Evolutionary conservation across 92 coral and sea anemone species (phyloP), one percentile per base, ranked within the genome.

Genomic region (Actinernus sp.): DNA sequence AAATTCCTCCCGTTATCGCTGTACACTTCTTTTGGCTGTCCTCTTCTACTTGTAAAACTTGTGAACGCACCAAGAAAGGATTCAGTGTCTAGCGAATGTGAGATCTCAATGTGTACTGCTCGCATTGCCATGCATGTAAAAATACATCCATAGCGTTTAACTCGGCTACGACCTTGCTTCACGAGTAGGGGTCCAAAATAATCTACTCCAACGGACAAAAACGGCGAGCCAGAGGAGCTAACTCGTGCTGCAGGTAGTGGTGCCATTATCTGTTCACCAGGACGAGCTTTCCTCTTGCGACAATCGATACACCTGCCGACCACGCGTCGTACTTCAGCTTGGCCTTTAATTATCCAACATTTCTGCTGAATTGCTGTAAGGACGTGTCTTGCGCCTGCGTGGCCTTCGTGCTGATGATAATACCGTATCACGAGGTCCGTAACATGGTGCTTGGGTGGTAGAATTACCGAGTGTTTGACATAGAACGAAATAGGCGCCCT

Each of bases 361-460:
- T 31, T 26, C 16, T 74, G 82, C n/a, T 65, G 57, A 19, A 74
- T 3, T 9, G 38, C 13, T 7, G 73, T 18, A 3, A 62, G 61
- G 16, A 73, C 80, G 40, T 73, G 80, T 49, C 48, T 61, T 17
- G 65, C 46, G 2, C 76, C 76, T 4, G 83, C 66, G 41, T 75
- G 65, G 33, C 76, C 83, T 20, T 52, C 25, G 2, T 16, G 1
- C 21, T 65, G 39, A 20, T 75, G 83, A 23, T 52, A 53, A 41
- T 75, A 29, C 5, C 65, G 24, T 2, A 65, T 40, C 6, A 74
- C 48, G 11, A 61, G 27, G 16, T 39, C 32, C 12, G 86, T 49
- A 2, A 79, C 59, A 6, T 45, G 82, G 55, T 81, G 88, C 14
- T 73, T 69, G 34, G 54, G 63, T 11, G 69, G 75, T 36, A 81